These are phyloP conservation scores for Pteronura brasiliensis DNA, from an alignment of 2,113 vertebrate genomes.

Conservation along the genomic window DNA sequence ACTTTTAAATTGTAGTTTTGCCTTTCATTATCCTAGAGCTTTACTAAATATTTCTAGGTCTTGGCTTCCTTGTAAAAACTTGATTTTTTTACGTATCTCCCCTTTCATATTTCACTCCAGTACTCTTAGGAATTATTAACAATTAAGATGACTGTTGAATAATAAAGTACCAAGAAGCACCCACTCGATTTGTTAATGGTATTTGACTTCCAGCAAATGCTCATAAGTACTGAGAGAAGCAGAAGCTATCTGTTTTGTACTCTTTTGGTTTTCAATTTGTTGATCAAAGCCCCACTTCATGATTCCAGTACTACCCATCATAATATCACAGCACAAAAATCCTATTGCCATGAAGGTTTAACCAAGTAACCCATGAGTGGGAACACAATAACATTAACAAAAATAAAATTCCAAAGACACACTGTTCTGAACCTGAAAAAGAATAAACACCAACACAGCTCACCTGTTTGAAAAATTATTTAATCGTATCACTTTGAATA, in stretches of 20 bases:
- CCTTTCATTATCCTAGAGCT: not conserved
- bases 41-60: not conserved
- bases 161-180: conserved; percentile 52
- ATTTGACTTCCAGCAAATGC: conserved; percentile 52
- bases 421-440: not conserved
- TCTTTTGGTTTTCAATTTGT: not conserved
- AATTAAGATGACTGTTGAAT: conserved; percentile 59
- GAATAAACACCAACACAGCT: not conserved
- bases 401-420: not conserved
- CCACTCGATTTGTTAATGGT: conserved; percentile 30
- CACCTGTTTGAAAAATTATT: not conserved
- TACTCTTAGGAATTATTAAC: conserved; percentile 59
- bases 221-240: conserved; percentile 25
- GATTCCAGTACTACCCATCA: not conserved
- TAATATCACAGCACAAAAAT: not conserved
- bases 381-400: not conserved
- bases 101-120: conserved; percentile 52
- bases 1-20: conserved; percentile 24
- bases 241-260: not conserved
- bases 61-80: conserved; percentile 21
- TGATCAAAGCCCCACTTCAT: not conserved
- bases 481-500: not conserved
- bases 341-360: not conserved
- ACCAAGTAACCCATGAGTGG: not conserved
- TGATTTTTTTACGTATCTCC: not conserved